These are phyloP conservation scores for Gouania willdenowi DNA, from an alignment of 2,797 vertebrate species.

Conservation along the genomic window DNA sequence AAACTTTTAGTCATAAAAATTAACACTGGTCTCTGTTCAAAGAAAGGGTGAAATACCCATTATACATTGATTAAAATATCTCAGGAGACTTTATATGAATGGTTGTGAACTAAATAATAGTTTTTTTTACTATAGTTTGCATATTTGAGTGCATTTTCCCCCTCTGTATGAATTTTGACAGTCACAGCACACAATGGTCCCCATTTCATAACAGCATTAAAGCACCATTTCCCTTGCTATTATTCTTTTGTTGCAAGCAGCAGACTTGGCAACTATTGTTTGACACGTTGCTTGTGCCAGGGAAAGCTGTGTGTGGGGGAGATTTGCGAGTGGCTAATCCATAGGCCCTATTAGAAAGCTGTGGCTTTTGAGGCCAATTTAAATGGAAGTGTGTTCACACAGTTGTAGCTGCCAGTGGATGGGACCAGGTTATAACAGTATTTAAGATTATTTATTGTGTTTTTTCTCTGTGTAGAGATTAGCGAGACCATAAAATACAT, in stretches of 20 bases:
- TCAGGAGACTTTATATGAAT: no score
- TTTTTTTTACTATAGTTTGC: no score
- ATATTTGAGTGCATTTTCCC: constrained; percentile 43
- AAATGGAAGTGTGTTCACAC: constrained; percentile 25
- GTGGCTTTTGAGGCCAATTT: constrained; percentile 33
- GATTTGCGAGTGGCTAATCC: constrained; percentile 34
- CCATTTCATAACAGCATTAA: constrained; percentile 42
- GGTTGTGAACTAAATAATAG: no score
- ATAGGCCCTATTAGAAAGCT: constrained; percentile 34
- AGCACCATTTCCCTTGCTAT: constrained; percentile 57
- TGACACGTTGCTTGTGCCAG: constrained; percentile 37
- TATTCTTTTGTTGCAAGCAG: constrained; percentile 51
- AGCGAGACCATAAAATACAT: constrained; percentile 1
- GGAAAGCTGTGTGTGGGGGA: constrained; percentile 12
- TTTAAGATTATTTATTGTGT: not conserved
- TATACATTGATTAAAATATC: no score
- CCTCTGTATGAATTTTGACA: constrained; percentile 49
- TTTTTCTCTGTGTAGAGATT: not conserved
- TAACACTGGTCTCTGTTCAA: no score
- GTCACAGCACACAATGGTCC: constrained; percentile 21
- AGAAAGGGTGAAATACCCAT: no score
- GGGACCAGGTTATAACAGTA: not conserved
- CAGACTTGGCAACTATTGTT: constrained; percentile 53
- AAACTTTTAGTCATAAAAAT: no score
- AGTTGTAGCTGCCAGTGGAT: constrained; percentile 12